A percentile compares a stretch with the other conserved stretches of the same genome.
phyloP scores from a whole-genome alignment of 2,888 invertebrate genomes.

The Deroplatys truncata region DNA sequence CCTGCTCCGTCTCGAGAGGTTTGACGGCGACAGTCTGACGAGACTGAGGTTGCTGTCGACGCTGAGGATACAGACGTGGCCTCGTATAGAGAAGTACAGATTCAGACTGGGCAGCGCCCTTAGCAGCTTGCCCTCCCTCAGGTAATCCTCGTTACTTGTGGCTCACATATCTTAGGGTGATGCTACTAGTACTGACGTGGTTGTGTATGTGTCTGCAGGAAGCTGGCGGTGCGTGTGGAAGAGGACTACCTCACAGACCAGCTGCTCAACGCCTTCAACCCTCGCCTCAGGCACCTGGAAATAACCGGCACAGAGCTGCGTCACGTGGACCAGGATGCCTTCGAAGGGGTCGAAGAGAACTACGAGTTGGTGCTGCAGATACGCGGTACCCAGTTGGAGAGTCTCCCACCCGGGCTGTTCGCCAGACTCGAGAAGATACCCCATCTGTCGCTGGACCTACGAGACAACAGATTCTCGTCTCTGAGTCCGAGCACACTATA shows the following conservation, averaged over 20 bases:
- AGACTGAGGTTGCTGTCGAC: slow-evolving; percentile 36
- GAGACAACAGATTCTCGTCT: slow-evolving; percentile 39
- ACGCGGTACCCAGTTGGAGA: slow-evolving; percentile 35
- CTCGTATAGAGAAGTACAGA: slow-evolving; percentile 58
- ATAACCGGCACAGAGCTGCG: slow-evolving; percentile 40
- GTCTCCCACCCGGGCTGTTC: slow-evolving; percentile 36
- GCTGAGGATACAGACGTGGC: slow-evolving; percentile 55
- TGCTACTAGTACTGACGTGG: too few relatives aligned
- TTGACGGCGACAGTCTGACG: slow-evolving; percentile 40
- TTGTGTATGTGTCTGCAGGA: not conserved
- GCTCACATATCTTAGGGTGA: too few relatives aligned
- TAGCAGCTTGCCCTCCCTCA: slow-evolving; percentile 18
- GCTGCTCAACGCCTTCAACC: slow-evolving; percentile 41
- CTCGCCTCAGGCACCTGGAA: slow-evolving; percentile 42
- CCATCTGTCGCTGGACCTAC: slow-evolving; percentile 40
- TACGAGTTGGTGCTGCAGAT: slow-evolving; percentile 41
- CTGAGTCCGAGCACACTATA: slow-evolving; percentile 40
- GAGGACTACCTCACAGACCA: slow-evolving; percentile 42
- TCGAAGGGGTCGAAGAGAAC: slow-evolving; percentile 38
- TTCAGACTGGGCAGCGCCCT: slow-evolving; percentile 38
- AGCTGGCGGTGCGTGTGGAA: slow-evolving; percentile 40
- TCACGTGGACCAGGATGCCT: slow-evolving; percentile 40
- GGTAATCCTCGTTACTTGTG: not conserved
- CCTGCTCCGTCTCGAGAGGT: slow-evolving; percentile 52
- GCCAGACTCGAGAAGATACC: slow-evolving; percentile 35